These are phyloP conservation scores for Henricia sp. DNA, from an alignment of 53 echinoderm and acorn worm genomes.

Conservation along the genomic window DNA sequence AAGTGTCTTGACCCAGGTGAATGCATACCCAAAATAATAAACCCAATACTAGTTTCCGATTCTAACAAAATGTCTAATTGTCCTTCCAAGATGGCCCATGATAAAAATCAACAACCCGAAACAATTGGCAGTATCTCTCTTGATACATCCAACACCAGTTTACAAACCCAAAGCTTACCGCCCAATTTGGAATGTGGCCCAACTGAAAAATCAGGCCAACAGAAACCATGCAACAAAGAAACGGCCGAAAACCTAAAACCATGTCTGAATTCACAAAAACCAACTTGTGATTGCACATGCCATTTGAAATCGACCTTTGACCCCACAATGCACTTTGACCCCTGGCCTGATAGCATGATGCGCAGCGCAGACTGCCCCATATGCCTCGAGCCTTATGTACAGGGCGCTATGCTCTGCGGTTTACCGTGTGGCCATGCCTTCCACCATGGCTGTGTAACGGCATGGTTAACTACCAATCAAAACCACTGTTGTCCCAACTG, in stretches of 20 bases:
- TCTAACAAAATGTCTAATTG: not conserved
- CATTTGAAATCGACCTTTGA: not conserved
- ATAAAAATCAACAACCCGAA: not conserved
- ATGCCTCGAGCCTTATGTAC: constrained; percentile 79
- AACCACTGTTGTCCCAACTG: constrained; percentile 93
- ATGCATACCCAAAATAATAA: not conserved
- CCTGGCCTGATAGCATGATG: constrained; percentile 84
- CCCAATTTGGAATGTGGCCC: not conserved
- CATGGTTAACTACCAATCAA: constrained; percentile 73
- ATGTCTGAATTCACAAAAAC: not conserved
- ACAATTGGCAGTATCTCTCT: constrained; percentile 21
- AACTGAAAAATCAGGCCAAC: not conserved
- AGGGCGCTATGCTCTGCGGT: constrained; percentile 75
- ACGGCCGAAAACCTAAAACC: not conserved
- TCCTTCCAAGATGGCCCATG: not conserved
- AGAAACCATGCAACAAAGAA: not conserved
- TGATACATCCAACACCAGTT: not conserved
- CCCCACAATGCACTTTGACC: constrained; percentile 21
- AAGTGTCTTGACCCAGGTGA: constrained; percentile 17
- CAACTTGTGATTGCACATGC: constrained; percentile 26
- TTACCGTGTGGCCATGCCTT: constrained; percentile 94
- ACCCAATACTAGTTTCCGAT: constrained; percentile 22
- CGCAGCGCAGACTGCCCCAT: constrained; percentile 79
- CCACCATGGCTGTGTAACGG: constrained; percentile 78
- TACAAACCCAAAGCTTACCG: not conserved